These are phyloP conservation scores for Drosophila pseudotalamancana DNA, from an alignment of 2,888 invertebrate species.

Conservation along the genomic window DNA sequence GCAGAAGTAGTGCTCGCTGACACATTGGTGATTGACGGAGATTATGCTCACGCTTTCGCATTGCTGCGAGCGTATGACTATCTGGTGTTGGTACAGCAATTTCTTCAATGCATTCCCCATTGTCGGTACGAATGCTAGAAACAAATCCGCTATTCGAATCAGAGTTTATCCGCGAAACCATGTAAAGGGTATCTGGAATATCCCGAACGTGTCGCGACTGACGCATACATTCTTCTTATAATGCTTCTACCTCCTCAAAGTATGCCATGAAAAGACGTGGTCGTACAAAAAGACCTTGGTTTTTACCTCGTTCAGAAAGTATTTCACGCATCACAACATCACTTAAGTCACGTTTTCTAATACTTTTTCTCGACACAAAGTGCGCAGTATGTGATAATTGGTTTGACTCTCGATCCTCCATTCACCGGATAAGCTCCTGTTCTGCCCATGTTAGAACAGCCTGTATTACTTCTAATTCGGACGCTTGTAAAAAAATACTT, in stretches of 20 bases:
- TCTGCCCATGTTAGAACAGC: constrained; percentile 96
- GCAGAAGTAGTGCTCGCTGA: constrained; percentile 90
- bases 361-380: constrained; percentile 92
- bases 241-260: constrained; percentile 95
- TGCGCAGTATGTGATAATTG: too few relatives aligned
- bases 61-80: constrained; percentile 89
- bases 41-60: constrained; percentile 94
- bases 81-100: constrained; percentile 91
- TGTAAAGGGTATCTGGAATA: constrained; percentile 97
- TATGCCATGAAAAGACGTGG: constrained; percentile 97
- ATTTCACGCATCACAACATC: constrained; percentile 94
- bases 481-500: constrained; percentile 91
- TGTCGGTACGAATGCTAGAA: constrained; percentile 83
- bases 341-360: constrained; percentile 91
- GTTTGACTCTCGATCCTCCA: constrained; percentile 96
- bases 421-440: constrained; percentile 91
- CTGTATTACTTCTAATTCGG: constrained; percentile 94
- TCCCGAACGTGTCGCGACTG: constrained; percentile 90
- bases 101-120: constrained; percentile 88
- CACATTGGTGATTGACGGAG: constrained; percentile 91
- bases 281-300: constrained; percentile 90
- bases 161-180: constrained; percentile 87
- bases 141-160: constrained; percentile 74
- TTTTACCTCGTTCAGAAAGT: constrained; percentile 90
- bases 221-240: constrained; percentile 92